Conservation (phyloP, 2,797 vertebrate species). For the Scolopax rusticola region DNA sequence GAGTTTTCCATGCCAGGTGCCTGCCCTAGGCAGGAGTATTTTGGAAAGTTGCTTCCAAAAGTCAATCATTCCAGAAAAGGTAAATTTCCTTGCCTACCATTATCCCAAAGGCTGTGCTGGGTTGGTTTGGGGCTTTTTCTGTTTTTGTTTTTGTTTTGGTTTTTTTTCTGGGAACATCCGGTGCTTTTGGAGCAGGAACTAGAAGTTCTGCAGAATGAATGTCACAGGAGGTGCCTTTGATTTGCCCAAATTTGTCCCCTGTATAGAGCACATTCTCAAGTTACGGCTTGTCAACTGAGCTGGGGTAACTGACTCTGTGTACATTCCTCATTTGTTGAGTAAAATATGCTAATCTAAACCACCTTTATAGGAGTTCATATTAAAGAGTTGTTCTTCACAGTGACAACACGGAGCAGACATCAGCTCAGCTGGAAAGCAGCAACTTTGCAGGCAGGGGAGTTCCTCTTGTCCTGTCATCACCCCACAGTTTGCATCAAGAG, state of each 20-base stretch:
- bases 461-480: background rate
- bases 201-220: background rate
- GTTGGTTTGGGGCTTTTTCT: background rate
- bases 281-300: conserved; percentile 37
- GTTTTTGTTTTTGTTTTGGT: background rate
- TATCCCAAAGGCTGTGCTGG: background rate
- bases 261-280: background rate
- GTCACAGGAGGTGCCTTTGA: background rate
- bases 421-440: background rate
- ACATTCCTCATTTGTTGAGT: background rate
- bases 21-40: background rate
- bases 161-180: background rate
- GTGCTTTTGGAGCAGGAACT: background rate
- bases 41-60: conserved; percentile 24
- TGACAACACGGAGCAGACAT: background rate
- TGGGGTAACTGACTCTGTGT: background rate
- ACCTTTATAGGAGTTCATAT: background rate
- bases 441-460: background rate
- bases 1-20: conserved; percentile 5
- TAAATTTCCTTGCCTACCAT: background rate
- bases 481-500: background rate
- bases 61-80: background rate
- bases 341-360: conserved; percentile 41
- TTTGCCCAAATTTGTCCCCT: conserved; percentile 37
- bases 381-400: background rate